A percentile compares a stretch with the other conserved stretches of the same genome.
Conservation (phyloP, 2,113 vertebrate genomes). For the Gymnobelideus leadbeateri region DNA sequence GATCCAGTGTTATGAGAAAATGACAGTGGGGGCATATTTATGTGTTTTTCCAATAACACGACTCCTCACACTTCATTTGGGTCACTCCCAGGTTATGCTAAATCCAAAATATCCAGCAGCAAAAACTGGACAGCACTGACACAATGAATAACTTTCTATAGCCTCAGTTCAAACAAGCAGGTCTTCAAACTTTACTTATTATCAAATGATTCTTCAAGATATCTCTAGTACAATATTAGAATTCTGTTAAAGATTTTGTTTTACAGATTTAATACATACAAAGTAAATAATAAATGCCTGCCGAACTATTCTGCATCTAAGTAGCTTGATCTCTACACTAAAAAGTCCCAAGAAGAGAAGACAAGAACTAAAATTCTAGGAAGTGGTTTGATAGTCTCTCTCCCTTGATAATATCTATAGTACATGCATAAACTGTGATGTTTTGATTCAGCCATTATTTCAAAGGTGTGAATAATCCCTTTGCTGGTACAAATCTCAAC, state of each 20-base stretch:
- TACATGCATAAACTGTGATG: background rate
- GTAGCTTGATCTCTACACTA: no score
- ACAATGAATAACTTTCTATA: background rate
- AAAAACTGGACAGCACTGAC: background rate
- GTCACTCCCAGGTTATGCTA: background rate
- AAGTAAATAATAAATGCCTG: background rate
- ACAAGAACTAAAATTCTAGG: background rate
- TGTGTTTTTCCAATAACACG: background rate
- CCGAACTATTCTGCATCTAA: background rate
- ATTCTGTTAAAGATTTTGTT: background rate
- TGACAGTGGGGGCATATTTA: background rate
- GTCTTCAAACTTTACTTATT: background rate
- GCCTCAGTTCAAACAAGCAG: background rate
- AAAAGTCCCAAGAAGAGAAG: no score
- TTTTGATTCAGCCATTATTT: background rate
- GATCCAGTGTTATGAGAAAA: background rate
- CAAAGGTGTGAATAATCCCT: background rate
- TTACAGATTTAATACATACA: background rate
- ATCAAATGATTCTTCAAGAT: background rate
- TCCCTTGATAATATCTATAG: background rate
- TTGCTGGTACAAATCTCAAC: background rate
- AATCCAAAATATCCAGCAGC: background rate
- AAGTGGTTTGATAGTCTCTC: background rate
- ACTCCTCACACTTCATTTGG: background rate
- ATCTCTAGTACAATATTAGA: background rate